Percentiles rank a stretch among this genome's conserved stretches.
phyloP scores from a whole-genome alignment of 1,140 invertebrate species.

The Drosophila funebris region DNA sequence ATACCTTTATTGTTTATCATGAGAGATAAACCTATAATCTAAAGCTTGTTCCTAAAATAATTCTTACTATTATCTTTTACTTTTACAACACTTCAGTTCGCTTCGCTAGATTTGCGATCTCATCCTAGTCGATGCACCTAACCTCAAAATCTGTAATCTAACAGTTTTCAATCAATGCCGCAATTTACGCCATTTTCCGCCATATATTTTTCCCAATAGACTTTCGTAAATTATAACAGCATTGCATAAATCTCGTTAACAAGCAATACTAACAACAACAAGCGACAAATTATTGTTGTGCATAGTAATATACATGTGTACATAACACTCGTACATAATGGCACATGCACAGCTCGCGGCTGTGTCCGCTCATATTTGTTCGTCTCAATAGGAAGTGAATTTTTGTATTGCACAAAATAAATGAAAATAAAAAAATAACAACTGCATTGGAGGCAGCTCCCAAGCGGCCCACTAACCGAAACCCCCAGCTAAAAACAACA shows the following conservation, averaged over 20 bases:
- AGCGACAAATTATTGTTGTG: conserved; percentile 58
- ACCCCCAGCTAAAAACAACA: conserved; percentile 67
- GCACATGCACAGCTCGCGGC: conserved; percentile 64
- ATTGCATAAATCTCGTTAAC: conserved; percentile 63
- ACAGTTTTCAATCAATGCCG: conserved; percentile 13
- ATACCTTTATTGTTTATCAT: too few relatives aligned
- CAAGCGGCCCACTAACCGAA: conserved; percentile 77
- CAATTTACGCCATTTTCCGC: conserved; percentile 15
- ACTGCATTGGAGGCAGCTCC: conserved; percentile 21
- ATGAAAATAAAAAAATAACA: conserved; percentile 18
- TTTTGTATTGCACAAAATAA: conserved; percentile 37
- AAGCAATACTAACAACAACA: conserved; percentile 28
- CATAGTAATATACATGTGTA: too few relatives aligned
- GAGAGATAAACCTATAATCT: too few relatives aligned
- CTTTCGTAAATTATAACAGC: conserved; percentile 26
- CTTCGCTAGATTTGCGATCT: too few relatives aligned
- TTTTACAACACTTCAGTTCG: too few relatives aligned
- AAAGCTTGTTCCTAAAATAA: too few relatives aligned
- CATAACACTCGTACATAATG: conserved; percentile 35
- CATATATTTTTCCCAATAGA: conserved; percentile 22
- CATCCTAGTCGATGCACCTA: not conserved
- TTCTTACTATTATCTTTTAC: too few relatives aligned
- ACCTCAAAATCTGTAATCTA: not conserved
- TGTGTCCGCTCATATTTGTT: conserved; percentile 24
- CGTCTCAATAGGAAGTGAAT: conserved; percentile 60